Conservation (phyloP, 2,797 vertebrate genomes). For the Octomys mimax region DNA sequence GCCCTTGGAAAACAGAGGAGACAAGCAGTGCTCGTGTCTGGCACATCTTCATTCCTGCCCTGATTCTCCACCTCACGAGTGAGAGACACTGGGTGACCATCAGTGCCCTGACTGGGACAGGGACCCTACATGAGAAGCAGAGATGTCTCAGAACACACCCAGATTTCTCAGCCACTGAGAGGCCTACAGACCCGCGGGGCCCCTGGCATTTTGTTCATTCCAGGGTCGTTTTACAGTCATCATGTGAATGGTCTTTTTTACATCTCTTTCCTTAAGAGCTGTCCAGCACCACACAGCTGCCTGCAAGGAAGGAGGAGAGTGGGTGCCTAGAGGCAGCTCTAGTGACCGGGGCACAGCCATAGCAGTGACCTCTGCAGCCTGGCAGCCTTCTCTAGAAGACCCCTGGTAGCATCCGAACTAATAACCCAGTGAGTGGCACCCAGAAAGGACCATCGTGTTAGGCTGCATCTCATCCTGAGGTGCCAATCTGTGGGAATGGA, state of each 20-base stretch:
- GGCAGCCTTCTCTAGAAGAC: background rate
- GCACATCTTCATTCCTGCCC: background rate
- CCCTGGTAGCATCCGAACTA: background rate
- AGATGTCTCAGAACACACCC: background rate
- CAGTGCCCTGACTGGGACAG: background rate
- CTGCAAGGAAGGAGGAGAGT: background rate
- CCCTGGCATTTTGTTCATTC: background rate
- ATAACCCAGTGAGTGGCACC: background rate
- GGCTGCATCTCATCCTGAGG: background rate
- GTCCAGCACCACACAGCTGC: accelerated
- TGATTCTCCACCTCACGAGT: accelerated
- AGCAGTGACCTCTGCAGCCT: background rate
- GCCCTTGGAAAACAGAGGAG: background rate
- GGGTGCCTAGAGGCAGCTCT: background rate
- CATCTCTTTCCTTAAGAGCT: background rate
- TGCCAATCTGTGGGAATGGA: background rate
- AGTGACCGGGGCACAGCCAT: background rate
- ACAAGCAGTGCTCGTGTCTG: background rate
- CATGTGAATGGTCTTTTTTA: background rate
- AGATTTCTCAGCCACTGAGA: background rate
- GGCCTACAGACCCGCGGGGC: background rate
- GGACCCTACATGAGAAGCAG: background rate
- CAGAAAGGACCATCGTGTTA: background rate
- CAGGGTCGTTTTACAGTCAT: background rate
- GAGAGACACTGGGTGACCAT: background rate